Base-by-base conservation (phyloP, 2,888 invertebrate genomes). In the Ellobium chinense region DNA sequence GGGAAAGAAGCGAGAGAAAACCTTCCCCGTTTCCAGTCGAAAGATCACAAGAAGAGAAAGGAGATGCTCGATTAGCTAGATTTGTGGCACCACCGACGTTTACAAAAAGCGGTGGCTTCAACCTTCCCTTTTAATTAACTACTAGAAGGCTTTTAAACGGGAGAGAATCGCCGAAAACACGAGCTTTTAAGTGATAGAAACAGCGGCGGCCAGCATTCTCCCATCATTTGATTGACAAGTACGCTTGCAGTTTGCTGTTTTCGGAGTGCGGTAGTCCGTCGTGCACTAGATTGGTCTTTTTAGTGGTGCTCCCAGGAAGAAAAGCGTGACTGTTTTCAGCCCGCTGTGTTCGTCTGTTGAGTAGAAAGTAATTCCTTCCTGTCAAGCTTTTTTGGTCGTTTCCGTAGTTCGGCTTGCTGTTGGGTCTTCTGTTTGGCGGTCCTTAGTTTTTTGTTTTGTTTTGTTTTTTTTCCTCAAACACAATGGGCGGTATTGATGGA, bases 31-130 rank as follows among this genome's bases (percentile, higher is more conserved):
- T 68, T 36, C 34, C 36, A 36, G 36, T 46, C 12, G 60, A 62
- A 39, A 39, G 74, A 63, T 74, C 74, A 74, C 39, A 74, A 74
- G 74, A 27, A 7, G 74, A 31, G 58, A 63, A 62, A 62, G 29
- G 63, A 31, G 56, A 62, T 29, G 74, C 74, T 31, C 36, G 62
- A 74, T 74, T 74, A 74, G 74, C 62, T 58, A 37, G 74, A 74
- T 74, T 74, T 63, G 56, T 37, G 74, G 27, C 39, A 27, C 14
- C 39, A 39, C 14, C 39, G 46, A 1, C 37, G 63, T n/a, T n/a
- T 4, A 27, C 46, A 63, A 63, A 74, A 63, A 62, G 29, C n/a
- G 3, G n/a, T 9, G 27, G 63, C 18, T 31, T 29, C 62, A 1
- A 29, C 62, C 46, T 31, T 5, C 27, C 36, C 63, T 29, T 62